A percentile compares a stretch with the other conserved stretches of the same genome.
Evolutionary conservation across 2,888 invertebrate genomes (phyloP).

Genomic region (Caenorhabditis sinica): DNA sequence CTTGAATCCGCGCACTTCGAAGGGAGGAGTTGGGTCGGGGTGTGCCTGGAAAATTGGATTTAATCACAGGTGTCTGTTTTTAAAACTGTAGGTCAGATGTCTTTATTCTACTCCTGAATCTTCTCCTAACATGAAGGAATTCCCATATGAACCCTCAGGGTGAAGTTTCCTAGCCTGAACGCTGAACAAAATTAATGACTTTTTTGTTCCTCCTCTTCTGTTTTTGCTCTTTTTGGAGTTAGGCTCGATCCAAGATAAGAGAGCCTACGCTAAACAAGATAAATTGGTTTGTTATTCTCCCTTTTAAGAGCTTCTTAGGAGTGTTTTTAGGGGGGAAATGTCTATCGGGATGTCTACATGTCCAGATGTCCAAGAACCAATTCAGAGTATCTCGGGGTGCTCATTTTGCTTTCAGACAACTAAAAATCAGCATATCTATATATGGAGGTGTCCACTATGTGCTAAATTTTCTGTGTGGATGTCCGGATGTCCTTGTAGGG

Average conservation of each 20-base stretch:
- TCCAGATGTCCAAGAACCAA: slow-evolving; percentile 8
- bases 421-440: too few species aligned
- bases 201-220: background rate
- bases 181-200: slow-evolving; percentile 17
- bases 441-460: too few species aligned
- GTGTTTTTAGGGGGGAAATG: background rate
- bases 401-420: background rate
- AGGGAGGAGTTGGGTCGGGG: slow-evolving; percentile 30
- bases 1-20: slow-evolving; percentile 25
- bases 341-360: background rate
- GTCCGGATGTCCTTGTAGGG: background rate
- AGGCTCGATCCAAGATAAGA: too few species aligned
- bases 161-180: background rate
- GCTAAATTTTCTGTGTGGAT: background rate
- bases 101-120: background rate
- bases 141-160: background rate
- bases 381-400: too few species aligned
- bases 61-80: too few species aligned
- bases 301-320: too few species aligned
- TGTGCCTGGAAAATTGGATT: slow-evolving; percentile 32
- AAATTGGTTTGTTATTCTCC: background rate
- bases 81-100: too few species aligned
- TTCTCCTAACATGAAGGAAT: too few species aligned
- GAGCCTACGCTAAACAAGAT: slow-evolving; percentile 1
- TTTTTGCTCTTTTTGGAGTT: too few species aligned